phyloP scores from a whole-genome alignment of 1,140 invertebrate species.

The Nasonia vitripennis region DNA sequence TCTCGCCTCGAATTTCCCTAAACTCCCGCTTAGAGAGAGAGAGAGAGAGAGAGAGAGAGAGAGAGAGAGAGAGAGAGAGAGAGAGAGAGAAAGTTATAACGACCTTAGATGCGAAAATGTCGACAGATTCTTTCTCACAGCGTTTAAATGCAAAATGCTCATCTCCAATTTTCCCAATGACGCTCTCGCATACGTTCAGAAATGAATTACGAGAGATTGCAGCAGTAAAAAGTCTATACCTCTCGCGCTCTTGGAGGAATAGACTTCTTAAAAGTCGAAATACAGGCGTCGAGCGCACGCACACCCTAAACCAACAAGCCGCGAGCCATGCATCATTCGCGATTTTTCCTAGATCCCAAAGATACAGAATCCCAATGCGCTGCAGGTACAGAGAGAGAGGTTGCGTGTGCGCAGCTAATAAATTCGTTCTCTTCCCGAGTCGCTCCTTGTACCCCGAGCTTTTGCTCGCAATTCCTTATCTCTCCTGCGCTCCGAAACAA shows the following conservation, averaged over 20 bases:
- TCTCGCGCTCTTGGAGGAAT: not conserved
- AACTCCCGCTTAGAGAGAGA: not conserved
- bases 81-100: not conserved
- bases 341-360: constrained; percentile 25
- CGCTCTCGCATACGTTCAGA: too few species aligned
- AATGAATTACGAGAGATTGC: too few species aligned
- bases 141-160: too few species aligned
- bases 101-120: not conserved
- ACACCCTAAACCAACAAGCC: not conserved
- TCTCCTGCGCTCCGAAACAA: not conserved
- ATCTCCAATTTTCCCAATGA: too few species aligned
- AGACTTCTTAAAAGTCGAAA: not conserved
- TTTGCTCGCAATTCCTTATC: not conserved
- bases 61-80: not conserved
- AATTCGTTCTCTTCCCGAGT: constrained; percentile 30
- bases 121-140: not conserved
- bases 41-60: too few species aligned
- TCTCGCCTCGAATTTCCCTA: not conserved
- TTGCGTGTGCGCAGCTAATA: constrained; percentile 5
- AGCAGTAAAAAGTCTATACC: too few species aligned
- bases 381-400: not conserved
- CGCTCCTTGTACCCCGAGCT: not conserved
- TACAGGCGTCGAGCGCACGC: not conserved
- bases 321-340: not conserved
- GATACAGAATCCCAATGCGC: not conserved